Evolutionary conservation across 2,113 vertebrate species (phyloP), one percentile per base, ranked within the genome.

Genomic region (Seriola aureovittata): DNA sequence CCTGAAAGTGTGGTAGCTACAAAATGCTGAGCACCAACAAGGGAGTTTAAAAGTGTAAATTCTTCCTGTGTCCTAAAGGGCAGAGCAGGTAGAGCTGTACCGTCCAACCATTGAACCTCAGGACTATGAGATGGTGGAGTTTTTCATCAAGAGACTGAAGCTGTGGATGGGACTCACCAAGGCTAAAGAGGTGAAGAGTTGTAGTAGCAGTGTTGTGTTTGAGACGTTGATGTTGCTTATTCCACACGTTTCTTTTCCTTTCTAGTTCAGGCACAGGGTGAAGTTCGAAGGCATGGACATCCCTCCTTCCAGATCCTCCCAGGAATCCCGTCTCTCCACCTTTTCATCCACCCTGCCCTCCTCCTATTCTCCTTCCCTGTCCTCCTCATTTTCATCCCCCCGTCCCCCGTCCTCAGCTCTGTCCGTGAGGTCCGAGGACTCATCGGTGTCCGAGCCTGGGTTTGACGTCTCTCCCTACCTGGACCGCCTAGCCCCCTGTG

Each of bases 121-220:
- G 81, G 96, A 95, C 80, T 95, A 96, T 42, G 95, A 96, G 86
- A 96, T 96, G 96, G 93, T 96, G 34, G 94, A 96, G 83, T 96
- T 96, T 84, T 94, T 96, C 57, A 95, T 96, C 57, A 96, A 96
- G 82, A 95, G 96, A 57, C 93, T 96, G 21, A 96, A 95, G 57
- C 86, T 96, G 25, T 96, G 95, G 96, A 93, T 96, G 86, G 96
- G 96, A 52, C 90, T 96, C n/a, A 95, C 90, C 81, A 96, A 96
- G 80, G 75, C 93, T 25, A 96, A 96, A 89, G 92, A 96, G 93
- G 96, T 96, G 91, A 21, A 25, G 7, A 25, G 10, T 12, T 29
- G 29, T 29, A 29, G 29, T 29, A 29, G 29, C 29, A 29, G 29
- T 29, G 29, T 29, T 2, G 29, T 29, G 29, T 29, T 29, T 29